A percentile compares a stretch with the other conserved stretches of the same genome.
Evolutionary conservation across 2,888 invertebrate species (phyloP).

Genomic region (Callosobruchus maculatus): DNA sequence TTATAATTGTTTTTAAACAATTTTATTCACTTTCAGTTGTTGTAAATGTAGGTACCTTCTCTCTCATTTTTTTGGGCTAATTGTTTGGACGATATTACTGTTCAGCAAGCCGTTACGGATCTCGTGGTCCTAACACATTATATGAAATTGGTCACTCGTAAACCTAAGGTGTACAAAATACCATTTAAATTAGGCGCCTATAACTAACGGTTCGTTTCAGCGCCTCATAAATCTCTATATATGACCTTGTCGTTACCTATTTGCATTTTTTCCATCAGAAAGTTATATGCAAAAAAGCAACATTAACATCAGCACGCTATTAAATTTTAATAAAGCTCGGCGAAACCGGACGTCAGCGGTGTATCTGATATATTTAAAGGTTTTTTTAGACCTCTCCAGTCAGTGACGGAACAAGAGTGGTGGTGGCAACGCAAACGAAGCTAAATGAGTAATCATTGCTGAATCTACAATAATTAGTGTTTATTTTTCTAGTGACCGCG

Average conservation of each 20-base stretch:
- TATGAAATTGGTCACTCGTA: too few relatives aligned
- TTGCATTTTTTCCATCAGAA: background rate
- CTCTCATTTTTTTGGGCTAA: too few relatives aligned
- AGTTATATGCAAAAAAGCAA: background rate
- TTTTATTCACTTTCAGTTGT: too few relatives aligned
- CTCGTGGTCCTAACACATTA: too few relatives aligned
- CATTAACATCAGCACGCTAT: background rate
- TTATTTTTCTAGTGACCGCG: too few relatives aligned
- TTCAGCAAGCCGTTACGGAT: too few relatives aligned
- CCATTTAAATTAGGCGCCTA: background rate
- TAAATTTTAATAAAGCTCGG: background rate
- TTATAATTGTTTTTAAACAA: too few relatives aligned
- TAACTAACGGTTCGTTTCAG: background rate
- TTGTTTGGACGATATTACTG: too few relatives aligned
- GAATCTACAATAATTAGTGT: too few relatives aligned
- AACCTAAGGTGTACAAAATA: background rate
- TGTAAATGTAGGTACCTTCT: too few relatives aligned
- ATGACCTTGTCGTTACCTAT: background rate
- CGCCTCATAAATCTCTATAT: background rate
- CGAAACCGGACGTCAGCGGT: background rate
- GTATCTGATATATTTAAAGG: background rate
- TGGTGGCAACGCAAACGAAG: too few relatives aligned
- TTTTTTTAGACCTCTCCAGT: background rate
- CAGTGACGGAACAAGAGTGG: background rate
- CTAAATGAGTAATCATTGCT: too few relatives aligned